These are phyloP conservation scores for Stictocephala bisonia DNA, from an alignment of 2,888 invertebrate genomes.

Conservation along the genomic window DNA sequence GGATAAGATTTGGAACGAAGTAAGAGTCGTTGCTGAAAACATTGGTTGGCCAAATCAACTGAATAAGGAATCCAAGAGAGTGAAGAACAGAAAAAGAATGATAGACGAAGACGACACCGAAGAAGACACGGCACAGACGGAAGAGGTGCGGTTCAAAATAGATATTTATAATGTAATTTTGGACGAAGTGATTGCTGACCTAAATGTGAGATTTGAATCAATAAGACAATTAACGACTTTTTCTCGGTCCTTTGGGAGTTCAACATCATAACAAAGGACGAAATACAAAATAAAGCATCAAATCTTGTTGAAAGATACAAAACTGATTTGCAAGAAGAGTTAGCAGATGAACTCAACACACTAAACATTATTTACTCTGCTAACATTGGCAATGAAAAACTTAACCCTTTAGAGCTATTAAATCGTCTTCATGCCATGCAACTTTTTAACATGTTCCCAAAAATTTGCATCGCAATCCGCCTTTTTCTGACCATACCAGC, in stretches of 20 bases:
- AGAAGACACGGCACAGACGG: background rate
- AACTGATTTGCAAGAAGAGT: constrained; percentile 3
- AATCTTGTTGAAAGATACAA: constrained; percentile 7
- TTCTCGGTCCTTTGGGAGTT: constrained; percentile 14
- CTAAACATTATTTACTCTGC: background rate
- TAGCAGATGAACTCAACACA: constrained; percentile 1
- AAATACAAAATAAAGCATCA: constrained; percentile 5
- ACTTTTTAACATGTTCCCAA: constrained; percentile 9
- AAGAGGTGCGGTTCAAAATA: background rate
- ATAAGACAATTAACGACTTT: background rate
- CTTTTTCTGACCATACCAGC: constrained; percentile 16
- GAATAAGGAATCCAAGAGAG: too few relatives aligned
- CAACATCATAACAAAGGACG: constrained; percentile 19
- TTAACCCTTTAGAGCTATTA: background rate
- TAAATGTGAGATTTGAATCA: constrained; percentile 9
- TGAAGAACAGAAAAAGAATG: constrained; percentile 14
- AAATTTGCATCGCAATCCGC: background rate
- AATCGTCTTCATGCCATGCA: background rate
- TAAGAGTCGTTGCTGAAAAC: too few relatives aligned
- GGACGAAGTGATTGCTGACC: background rate
- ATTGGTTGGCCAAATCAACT: too few relatives aligned
- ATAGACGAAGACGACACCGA: background rate
- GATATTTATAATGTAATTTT: constrained; percentile 15
- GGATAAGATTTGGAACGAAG: too few relatives aligned
- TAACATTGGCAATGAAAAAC: constrained; percentile 16